A percentile compares a stretch with the other conserved stretches of the same genome.
Evolutionary conservation across 2,888 invertebrate species (phyloP).

Genomic region (Hecatera dysodea): DNA sequence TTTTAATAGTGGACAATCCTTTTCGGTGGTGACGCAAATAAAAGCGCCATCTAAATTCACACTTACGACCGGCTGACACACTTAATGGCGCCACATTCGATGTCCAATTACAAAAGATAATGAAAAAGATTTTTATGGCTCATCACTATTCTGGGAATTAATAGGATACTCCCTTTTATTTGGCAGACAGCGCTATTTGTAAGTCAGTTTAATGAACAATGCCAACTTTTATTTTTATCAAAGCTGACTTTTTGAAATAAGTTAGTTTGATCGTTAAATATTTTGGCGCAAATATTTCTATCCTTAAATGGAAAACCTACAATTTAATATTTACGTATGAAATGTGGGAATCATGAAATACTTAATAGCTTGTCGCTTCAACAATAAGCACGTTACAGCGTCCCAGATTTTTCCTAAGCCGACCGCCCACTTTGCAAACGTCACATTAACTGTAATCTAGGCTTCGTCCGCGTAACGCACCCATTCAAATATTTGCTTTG

Average conservation of each 20-base stretch:
- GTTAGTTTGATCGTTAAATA: too few species aligned
- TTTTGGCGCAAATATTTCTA: background rate
- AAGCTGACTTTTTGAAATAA: too few species aligned
- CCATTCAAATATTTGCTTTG: slow-evolving; percentile 72
- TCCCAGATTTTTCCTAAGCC: background rate
- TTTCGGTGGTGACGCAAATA: slow-evolving; percentile 71
- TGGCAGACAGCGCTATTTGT: background rate
- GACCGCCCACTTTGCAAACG: slow-evolving; percentile 6
- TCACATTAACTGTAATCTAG: slow-evolving; percentile 34
- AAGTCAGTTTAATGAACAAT: background rate
- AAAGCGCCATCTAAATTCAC: slow-evolving; percentile 79
- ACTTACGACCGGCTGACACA: slow-evolving; percentile 58
- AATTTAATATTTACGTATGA: background rate
- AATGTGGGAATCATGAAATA: background rate
- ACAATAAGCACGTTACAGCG: background rate
- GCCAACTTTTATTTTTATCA: too few species aligned
- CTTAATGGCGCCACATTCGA: slow-evolving; percentile 75
- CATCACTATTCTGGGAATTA: slow-evolving; percentile 14
- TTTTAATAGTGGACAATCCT: slow-evolving; percentile 42
- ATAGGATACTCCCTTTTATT: background rate
- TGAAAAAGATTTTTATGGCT: slow-evolving; percentile 62
- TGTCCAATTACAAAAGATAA: slow-evolving; percentile 76
- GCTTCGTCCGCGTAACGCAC: slow-evolving; percentile 30
- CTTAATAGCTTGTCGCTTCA: background rate
- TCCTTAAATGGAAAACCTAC: background rate